Base-by-base conservation (phyloP, 1,140 invertebrate genomes). In the Calliopsis andreniformis region DNA sequence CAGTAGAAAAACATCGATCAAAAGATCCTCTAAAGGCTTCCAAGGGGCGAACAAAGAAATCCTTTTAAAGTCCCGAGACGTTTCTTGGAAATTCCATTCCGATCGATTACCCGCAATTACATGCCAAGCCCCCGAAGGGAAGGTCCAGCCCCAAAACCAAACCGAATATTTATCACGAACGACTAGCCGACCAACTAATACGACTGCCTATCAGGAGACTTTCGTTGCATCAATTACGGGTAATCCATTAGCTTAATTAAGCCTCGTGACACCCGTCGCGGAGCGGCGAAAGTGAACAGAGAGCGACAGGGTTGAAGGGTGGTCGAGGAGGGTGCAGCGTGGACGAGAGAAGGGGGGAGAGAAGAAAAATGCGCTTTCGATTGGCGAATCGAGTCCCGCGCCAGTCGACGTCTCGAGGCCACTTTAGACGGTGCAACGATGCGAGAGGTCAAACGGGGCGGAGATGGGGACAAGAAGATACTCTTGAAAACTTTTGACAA, bases 181-280 rank as follows among this genome's bases (percentile, higher is more conserved):
- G 30, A 75, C 32, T 47, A 51, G 23, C 42, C 47, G 56, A n/a
- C 39, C 39, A 53, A 58, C 80, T 79, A 77, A 82, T 80, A 61
- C 55, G 79, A 18, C 23, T 35, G 47, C 47, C 53, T 43, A 49
- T 49, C 76, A 72, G 35, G 79, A 70, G 67, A 81, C 66, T 71
- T 39, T 49, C 67, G 67, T 78, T 78, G 53, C 77, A 70, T 80
- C 77, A 84, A 84, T 84, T 84, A 78, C 69, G 78, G 53, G 75
- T 84, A n/a, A 78, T 84, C 82, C 82, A 84, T 84, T 84, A 84
- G 78, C 70, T 83, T 84, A 78, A 84, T 84, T 84, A 84, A 83
- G 71, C 70, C 53, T 47, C 25, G 72, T 59, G 72, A 78, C 56
- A 72, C 61, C 35, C 49, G 62, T 53, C 10, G 66, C 7, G 28